These are phyloP conservation scores for Toxostoma redivivum DNA, from an alignment of 2,113 vertebrate species.

Conservation along the genomic window DNA sequence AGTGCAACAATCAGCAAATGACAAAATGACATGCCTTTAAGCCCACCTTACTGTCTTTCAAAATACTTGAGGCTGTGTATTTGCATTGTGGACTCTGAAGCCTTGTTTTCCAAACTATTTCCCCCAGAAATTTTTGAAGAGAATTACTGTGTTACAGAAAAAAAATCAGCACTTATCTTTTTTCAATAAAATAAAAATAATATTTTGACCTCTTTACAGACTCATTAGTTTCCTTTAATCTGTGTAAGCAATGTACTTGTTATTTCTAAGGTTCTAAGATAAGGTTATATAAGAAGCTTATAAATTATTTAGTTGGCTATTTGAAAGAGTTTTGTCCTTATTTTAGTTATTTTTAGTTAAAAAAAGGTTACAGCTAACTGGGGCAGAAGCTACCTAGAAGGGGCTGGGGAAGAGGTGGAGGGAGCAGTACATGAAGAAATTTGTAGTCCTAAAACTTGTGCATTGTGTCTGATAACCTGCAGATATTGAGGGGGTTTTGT, in stretches of 20 bases:
- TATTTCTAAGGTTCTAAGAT: neutral
- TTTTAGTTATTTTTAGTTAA: neutral
- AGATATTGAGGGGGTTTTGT: neutral
- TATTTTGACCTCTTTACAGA: neutral
- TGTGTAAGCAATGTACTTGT: neutral
- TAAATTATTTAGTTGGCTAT: neutral
- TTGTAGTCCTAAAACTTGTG: neutral
- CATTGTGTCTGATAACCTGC: neutral
- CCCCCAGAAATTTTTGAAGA: neutral
- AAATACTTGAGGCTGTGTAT: neutral
- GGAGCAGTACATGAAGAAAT: neutral
- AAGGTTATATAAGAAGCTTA: neutral
- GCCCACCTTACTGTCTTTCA: neutral
- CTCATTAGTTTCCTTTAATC: neutral
- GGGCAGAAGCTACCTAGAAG: neutral
- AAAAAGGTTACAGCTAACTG: neutral
- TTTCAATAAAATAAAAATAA: neutral
- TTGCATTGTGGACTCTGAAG: neutral
- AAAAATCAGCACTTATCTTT: neutral
- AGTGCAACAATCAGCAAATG: neutral
- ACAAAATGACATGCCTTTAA: neutral
- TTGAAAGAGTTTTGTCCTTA: neutral
- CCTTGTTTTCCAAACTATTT: neutral
- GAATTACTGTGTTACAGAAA: neutral
- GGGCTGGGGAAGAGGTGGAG: neutral